A percentile compares a stretch with the other conserved stretches of the same genome.
Evolutionary conservation across 2,113 vertebrate species (phyloP).

Genomic region (Callaeas wilsoni): DNA sequence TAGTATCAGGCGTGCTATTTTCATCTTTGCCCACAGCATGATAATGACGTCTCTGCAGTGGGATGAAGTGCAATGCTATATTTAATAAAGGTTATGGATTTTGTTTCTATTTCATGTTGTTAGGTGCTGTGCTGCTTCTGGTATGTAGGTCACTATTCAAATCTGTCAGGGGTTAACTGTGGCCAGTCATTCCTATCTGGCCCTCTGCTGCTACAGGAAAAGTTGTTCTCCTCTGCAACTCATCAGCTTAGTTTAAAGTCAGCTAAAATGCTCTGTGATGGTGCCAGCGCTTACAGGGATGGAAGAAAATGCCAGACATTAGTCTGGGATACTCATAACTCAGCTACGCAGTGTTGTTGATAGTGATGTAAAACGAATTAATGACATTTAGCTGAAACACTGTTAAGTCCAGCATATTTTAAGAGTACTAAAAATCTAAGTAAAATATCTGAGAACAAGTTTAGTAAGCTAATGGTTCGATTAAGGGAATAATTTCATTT

Average conservation of each 20-base stretch:
- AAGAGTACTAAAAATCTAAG: not conserved
- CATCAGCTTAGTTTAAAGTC: not conserved
- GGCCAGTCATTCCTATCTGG: not conserved
- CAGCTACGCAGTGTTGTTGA: not conserved
- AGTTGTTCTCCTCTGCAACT: not conserved
- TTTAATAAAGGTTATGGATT: constrained; percentile 30
- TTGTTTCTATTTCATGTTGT: not conserved
- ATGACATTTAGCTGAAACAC: not conserved
- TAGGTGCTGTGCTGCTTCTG: not conserved
- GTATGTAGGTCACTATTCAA: not conserved
- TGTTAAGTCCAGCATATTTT: not conserved
- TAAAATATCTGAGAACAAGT: not conserved
- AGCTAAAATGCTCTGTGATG: not conserved
- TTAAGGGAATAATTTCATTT: not conserved
- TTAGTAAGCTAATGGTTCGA: not conserved
- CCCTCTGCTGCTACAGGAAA: not conserved
- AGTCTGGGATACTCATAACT: not conserved
- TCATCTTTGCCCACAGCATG: not conserved
- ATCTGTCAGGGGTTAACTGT: not conserved
- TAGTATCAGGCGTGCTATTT: not conserved
- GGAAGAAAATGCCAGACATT: not conserved
- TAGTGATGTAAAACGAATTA: not conserved
- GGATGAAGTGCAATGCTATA: not conserved
- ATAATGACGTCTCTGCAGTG: not conserved
- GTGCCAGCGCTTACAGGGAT: not conserved